Conservation (phyloP, 1,140 invertebrate species). For the Caenorhabditis tropicalis region DNA sequence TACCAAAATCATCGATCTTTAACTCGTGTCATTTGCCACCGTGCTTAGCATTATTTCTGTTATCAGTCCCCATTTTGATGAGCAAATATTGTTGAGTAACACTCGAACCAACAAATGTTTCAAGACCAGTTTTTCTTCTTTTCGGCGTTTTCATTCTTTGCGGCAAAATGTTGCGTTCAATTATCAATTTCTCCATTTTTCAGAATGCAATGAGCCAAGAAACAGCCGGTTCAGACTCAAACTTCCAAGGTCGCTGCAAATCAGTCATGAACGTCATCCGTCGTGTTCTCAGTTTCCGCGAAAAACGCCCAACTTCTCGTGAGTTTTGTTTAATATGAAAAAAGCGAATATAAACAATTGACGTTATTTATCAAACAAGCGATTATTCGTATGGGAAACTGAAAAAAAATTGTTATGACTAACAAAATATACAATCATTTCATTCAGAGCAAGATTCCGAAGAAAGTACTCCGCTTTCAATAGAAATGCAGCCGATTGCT, state of each 20-base stretch:
- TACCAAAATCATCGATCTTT: neutral
- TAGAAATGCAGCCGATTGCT: constrained; percentile 32
- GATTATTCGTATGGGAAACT: too few relatives aligned
- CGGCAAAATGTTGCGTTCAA: neutral
- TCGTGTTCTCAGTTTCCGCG: constrained; percentile 31
- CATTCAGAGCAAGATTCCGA: constrained; percentile 33
- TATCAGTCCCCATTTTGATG: neutral
- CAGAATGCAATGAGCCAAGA: constrained; percentile 46
- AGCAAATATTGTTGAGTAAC: neutral
- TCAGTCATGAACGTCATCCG: constrained; percentile 42
- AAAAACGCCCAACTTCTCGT: neutral
- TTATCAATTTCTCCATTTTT: neutral
- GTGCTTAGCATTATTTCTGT: neutral
- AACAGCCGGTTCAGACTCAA: neutral
- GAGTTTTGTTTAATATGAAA: neutral
- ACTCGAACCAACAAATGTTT: constrained; percentile 18
- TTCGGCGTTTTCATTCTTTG: neutral
- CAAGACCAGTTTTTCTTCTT: constrained; percentile 9
- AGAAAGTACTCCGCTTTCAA: neutral
- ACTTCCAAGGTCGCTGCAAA: neutral
- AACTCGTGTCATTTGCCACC: constrained; percentile 14
- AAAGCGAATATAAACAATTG: neutral
- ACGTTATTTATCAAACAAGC: too few relatives aligned
- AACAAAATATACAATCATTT: neutral
- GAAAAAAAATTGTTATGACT: too few relatives aligned